Evolutionary conservation across 2,113 vertebrate species (phyloP).

Genomic region (Okapia johnstoni): DNA sequence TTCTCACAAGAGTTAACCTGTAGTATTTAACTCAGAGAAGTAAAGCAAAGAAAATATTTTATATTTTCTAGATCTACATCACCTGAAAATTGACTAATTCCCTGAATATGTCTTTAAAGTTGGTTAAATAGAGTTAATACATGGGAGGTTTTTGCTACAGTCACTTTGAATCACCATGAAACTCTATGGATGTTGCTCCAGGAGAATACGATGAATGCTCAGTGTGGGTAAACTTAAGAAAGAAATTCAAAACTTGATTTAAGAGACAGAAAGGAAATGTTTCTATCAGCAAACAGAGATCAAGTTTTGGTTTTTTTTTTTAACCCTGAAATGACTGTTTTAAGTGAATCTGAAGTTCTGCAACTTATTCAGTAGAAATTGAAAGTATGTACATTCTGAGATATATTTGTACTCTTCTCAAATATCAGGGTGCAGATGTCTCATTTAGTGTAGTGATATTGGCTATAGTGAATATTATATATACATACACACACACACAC

Average conservation of each 20-base stretch:
- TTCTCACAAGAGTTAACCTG: neutral
- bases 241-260: conserved; percentile 34
- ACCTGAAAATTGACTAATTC: neutral
- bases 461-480: neutral
- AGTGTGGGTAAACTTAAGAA: neutral
- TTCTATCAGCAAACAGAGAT: conserved; percentile 15
- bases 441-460: neutral
- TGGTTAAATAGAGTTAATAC: neutral
- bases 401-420: neutral
- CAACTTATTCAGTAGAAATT: neutral
- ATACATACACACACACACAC: neutral
- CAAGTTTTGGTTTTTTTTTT: neutral
- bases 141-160: neutral
- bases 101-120: neutral
- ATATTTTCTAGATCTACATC: neutral
- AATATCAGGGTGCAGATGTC: neutral
- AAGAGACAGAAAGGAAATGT: conserved; percentile 6
- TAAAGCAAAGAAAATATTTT: neutral
- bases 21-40: neutral
- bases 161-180: neutral
- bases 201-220: neutral
- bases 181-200: neutral
- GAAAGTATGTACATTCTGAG: neutral
- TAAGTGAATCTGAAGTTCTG: conserved; percentile 8
- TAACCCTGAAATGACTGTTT: neutral